Evolutionary conservation across 1,140 invertebrate genomes (phyloP).

Genomic region (Brachionus calyciflorus): DNA sequence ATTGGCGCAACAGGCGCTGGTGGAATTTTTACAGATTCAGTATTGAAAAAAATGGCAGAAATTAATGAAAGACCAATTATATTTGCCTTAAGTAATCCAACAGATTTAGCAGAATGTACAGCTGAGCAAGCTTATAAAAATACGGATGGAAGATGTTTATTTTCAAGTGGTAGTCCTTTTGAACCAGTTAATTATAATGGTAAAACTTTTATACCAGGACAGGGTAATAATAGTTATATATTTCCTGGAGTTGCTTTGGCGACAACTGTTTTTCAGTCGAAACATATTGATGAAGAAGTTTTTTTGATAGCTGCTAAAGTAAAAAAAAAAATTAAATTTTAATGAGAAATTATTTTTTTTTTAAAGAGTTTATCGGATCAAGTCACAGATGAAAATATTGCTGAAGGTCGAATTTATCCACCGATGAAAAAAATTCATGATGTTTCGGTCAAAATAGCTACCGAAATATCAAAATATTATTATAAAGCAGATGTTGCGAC

Average conservation of each 20-base stretch:
- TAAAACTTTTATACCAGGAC: constrained; percentile 54
- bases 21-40: constrained; percentile 56
- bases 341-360: neutral
- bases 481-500: constrained; percentile 68
- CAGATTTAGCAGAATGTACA: constrained; percentile 59
- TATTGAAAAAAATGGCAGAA: constrained; percentile 54
- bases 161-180: constrained; percentile 61
- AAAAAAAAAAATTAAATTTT: constrained; percentile 25
- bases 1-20: constrained; percentile 58
- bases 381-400: constrained; percentile 76
- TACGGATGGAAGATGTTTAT: constrained; percentile 53
- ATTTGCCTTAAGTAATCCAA: constrained; percentile 60
- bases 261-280: constrained; percentile 53
- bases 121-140: constrained; percentile 58
- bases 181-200: constrained; percentile 52
- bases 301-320: constrained; percentile 59
- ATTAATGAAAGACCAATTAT: constrained; percentile 59
- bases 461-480: constrained; percentile 76
- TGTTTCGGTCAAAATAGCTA: constrained; percentile 83
- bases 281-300: constrained; percentile 56
- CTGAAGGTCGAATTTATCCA: constrained; percentile 87
- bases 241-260: constrained; percentile 60
- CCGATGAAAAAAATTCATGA: constrained; percentile 78
- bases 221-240: constrained; percentile 61
- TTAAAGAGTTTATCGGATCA: constrained; percentile 74